These are phyloP conservation scores for Potamarius usumacintae DNA, from an alignment of 2,113 vertebrate genomes.

Conservation along the genomic window DNA sequence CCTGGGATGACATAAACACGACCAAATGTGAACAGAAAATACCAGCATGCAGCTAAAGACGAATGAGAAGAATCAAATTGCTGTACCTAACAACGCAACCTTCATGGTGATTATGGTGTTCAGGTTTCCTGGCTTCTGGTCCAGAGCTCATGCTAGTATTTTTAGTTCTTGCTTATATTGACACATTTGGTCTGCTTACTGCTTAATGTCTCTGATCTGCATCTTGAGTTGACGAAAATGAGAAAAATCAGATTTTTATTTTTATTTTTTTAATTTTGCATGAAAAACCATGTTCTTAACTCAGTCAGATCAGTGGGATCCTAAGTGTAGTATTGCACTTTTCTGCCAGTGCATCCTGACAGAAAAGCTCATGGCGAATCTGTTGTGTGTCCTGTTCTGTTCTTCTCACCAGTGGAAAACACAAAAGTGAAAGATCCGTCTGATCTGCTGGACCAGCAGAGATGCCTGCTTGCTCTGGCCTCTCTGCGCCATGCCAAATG, in stretches of 20 bases:
- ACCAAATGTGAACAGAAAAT: constrained; percentile 58
- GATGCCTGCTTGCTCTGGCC: constrained; percentile 89
- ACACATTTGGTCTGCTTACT: constrained; percentile 56
- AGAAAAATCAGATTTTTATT: neutral
- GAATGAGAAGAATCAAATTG: neutral
- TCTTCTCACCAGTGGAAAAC: constrained; percentile 61
- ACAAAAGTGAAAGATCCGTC: constrained; percentile 77
- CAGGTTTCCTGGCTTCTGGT: neutral
- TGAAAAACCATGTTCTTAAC: constrained; percentile 38
- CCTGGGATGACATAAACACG: constrained; percentile 62
- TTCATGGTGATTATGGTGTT: neutral
- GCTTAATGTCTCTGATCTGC: constrained; percentile 63
- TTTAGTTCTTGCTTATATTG: constrained; percentile 53
- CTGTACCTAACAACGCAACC: neutral
- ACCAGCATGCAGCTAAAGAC: constrained; percentile 53
- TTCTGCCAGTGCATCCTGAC: constrained; percentile 57
- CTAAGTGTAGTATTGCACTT: constrained; percentile 56
- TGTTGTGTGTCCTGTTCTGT: constrained; percentile 53
- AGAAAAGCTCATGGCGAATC: constrained; percentile 47
- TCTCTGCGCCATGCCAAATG: constrained; percentile 92
- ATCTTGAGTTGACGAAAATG: constrained; percentile 51
- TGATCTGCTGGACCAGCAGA: constrained; percentile 87
- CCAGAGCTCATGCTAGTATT: constrained; percentile 62
- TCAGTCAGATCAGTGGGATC: constrained; percentile 67
- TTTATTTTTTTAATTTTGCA: constrained; percentile 8